Evolutionary conservation across 2,113 vertebrate genomes (phyloP).

Genomic region (Cheirogaleus medius): DNA sequence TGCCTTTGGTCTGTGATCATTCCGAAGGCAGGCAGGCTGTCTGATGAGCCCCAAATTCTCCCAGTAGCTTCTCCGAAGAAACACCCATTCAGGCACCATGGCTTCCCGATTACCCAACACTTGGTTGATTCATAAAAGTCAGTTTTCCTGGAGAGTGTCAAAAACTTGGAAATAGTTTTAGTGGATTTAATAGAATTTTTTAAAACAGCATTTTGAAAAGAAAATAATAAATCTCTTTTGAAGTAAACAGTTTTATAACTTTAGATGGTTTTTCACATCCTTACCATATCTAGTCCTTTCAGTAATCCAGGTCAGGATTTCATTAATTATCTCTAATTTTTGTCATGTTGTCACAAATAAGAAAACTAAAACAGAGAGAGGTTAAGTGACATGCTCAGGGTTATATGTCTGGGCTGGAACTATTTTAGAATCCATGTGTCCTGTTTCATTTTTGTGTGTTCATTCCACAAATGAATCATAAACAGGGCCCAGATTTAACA

Average conservation of each 20-base stretch:
- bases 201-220: background rate
- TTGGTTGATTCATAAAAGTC: background rate
- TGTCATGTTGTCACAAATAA: background rate
- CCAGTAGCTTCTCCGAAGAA: background rate
- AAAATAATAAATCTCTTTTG: background rate
- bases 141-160: background rate
- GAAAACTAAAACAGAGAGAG: background rate
- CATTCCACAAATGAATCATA: background rate
- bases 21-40: background rate
- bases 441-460: background rate
- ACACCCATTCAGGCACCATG: accelerated
- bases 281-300: background rate
- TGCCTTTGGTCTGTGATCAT: background rate
- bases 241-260: background rate
- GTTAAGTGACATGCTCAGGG: background rate
- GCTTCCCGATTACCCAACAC: background rate
- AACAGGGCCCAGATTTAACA: background rate
- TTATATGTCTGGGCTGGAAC: accelerated
- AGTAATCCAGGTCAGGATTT: background rate
- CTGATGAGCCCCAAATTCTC: background rate
- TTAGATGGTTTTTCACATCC: background rate
- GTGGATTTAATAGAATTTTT: background rate
- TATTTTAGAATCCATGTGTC: background rate
- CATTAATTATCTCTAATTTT: background rate
- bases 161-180: background rate